Evolutionary conservation across 2,888 invertebrate species (phyloP).

Genomic region (Metacarcinus magister): DNA sequence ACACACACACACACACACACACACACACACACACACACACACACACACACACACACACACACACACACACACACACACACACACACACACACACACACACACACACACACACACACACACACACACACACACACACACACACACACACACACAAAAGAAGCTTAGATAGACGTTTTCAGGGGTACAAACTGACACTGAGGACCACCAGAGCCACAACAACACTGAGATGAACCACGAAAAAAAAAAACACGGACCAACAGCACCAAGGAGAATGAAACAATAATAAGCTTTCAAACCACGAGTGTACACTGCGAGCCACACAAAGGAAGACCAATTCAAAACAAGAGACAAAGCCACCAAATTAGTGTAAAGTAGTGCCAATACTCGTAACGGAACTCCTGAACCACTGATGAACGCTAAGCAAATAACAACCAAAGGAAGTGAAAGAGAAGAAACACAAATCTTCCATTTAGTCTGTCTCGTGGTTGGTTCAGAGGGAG

Average conservation of each 20-base stretch:
- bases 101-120: no score
- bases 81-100: no score
- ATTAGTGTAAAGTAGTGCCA: neutral
- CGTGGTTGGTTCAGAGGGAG: neutral
- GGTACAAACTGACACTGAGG: no score
- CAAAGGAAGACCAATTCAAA: neutral
- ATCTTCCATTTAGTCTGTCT: neutral
- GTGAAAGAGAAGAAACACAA: neutral
- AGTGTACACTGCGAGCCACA: neutral
- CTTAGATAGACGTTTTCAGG: no score
- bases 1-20: no score
- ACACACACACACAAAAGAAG: no score
- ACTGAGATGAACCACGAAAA: neutral
- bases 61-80: no score
- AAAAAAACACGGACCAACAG: neutral
- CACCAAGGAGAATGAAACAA: neutral
- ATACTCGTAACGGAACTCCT: neutral
- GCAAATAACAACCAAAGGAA: neutral
- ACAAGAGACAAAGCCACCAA: conserved; percentile 20
- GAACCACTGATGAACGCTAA: conserved; percentile 7
- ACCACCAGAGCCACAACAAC: no score
- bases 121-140: no score
- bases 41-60: no score
- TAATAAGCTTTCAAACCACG: neutral
- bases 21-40: no score